Base-by-base conservation (phyloP, 1,140 invertebrate species). In the Lordiphosa stackelbergi region DNA sequence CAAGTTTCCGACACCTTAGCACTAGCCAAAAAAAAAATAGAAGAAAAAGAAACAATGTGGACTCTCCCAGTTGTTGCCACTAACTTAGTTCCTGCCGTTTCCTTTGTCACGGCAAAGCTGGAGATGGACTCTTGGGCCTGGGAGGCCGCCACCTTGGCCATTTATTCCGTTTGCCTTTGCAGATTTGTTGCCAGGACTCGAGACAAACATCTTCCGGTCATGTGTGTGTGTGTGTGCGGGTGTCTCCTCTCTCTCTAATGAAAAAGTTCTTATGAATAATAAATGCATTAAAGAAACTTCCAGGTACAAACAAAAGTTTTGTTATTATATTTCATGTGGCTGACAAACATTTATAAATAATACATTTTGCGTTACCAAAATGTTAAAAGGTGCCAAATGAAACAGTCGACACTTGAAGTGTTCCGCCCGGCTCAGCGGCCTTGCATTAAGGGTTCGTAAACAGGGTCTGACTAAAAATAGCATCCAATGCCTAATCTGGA, bases 261-360 rank as follows among this genome's bases (percentile, higher is more conserved):
- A 81, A 81, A 81, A 81, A 81, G 75, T 81, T 81, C 66, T 66
- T 79, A 81, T 81, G 75, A 75, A 81, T 81, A 81, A 81, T 83
- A 81, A 81, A 81, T 83, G 75, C 77, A 79, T 79, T 79, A 75
- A 54, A 55, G 66, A 68, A 79, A 81, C 57, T 78, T 66, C 51
- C 59, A 63, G 41, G 57, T 51, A 58, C 60, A 64, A 54, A 79
- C 61, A 66, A 66, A 77, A 71, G 42, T 73, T 73, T 51, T 35
- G 16, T 34, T 38, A 61, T 43, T 66, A 66, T 65, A 56, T 65
- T 63, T 34, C 9, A 28, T 36, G 51, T 3, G 22, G 22, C 40
- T 12, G 40, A 16, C 41, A 8, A 38, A 40, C 46, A 13, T 69
- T 69, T 66, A 69, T 69, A 69, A 69, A 69, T 69, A 69, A 62